Evolutionary conservation across 2,888 invertebrate species (phyloP), one percentile per base, ranked within the genome.

Genomic region (Iselma pallidipennis): DNA sequence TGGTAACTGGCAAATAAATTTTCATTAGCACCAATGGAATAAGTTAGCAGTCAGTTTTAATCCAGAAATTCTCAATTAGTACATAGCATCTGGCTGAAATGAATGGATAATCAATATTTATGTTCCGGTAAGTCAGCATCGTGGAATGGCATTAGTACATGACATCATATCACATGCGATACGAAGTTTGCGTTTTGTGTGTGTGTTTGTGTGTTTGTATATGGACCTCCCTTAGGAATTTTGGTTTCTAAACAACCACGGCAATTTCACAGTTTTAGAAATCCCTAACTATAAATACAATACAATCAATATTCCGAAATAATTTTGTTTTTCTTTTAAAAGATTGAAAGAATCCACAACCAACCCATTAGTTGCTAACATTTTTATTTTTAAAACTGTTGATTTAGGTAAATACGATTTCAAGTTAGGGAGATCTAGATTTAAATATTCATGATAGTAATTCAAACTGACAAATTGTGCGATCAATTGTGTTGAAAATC

Each of bases 101-200:
- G 66, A 66, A 66, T 64, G 57, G 66, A 56, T 66, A 66, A 66
- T 66, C 66, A 66, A 66, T 66, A 66, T 66, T 66, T 64, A 66
- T 66, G 61, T 64, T 61, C 59, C 66, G 64, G 61, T 66, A 64
- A 61, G 66, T 66, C 60, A 57, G 61, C 51, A 65, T 65, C 58
- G 56, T 59, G 61, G 58, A 65, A 65, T 62, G 55, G 59, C 57
- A 66, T 62, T 61, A 63, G 53, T 61, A 61, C 50, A 66, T 62
- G 66, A 64, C 66, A 64, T n/a, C n/a, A n/a, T n/a, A n/a, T n/a
- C 57, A 56, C 59, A 58, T 66, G 65, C 65, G 55, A 53, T 57
- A 51, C 25, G 50, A 63, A 49, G 37, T 49, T 19, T 23, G 31
- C 52, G 19, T 10, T 7, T 16, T 16, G 16, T 16, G 16, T 16